Base-by-base conservation (phyloP, 2,113 vertebrate species). In the Oxyura jamaicensis region DNA sequence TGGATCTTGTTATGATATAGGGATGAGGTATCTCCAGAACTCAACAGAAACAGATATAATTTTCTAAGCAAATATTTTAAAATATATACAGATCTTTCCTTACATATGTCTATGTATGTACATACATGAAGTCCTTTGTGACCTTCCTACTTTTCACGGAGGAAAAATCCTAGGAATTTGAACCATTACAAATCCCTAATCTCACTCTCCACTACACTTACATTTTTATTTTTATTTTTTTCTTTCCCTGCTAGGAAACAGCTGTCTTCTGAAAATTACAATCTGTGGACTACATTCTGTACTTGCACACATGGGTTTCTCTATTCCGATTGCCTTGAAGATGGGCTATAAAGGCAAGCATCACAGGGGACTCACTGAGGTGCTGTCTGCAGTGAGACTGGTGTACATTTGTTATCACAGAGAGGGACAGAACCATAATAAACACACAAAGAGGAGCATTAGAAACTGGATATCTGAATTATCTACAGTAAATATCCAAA, bases 11-110 rank as follows among this genome's bases (percentile, higher is more conserved):
- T 81, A 53, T 19, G 29, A 50, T 56, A 48, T n/a, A 28, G 2
- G 22, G 66, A 55, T 53, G 16, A 73, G 1, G 1, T 44, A 3
- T 36, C 48, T 92, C 62, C 39, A 91, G 22, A 87, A 58, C 80
- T 87, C 29, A 53, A 20, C 1, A 90, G 36, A 89, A 83, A 21
- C 17, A 87, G 19, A 33, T 23, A 79, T 2, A 21, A 23, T 76
- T 83, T 82, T 92, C 39, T 18, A 66, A 67, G 39, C 8, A 90
- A 74, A n/a, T 85, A 79, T 71, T 90, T 91, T 16, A 5, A 69
- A 63, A 66, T 23, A 28, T 23, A 76, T 62, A 39, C 12, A 86
- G 20, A 41, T 11, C 3, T 76, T 72, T 62, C 21, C 69, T 69
- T 35, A 29, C 11, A 21, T 18, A 13, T 18, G 4, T 3, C 0